These are phyloP conservation scores for Sinosuthora webbiana DNA, from an alignment of 2,113 vertebrate genomes.

Conservation along the genomic window DNA sequence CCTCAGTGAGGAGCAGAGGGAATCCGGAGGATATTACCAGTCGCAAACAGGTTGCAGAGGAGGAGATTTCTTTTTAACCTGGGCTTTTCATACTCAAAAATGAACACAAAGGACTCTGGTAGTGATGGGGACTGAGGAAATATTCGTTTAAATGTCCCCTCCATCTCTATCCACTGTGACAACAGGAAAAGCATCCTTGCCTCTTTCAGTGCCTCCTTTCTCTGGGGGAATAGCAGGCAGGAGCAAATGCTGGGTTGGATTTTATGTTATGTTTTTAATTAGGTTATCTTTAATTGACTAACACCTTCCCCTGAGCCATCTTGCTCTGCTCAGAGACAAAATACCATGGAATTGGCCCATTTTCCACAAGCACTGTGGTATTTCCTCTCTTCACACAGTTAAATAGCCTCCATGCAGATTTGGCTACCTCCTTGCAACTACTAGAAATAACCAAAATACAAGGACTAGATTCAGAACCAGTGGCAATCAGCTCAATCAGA, in stretches of 20 bases:
- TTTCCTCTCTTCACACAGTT: conserved; percentile 29
- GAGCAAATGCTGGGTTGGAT: conserved; percentile 26
- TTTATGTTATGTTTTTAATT: conserved; percentile 63
- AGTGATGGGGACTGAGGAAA: neutral
- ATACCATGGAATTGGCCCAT: conserved; percentile 36
- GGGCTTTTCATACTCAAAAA: neutral
- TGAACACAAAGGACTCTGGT: neutral
- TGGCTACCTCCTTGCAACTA: neutral
- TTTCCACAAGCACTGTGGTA: conserved; percentile 45
- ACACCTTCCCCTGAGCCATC: conserved; percentile 62
- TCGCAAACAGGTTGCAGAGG: neutral
- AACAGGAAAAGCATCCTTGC: neutral
- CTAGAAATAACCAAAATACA: neutral
- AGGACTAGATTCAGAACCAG: neutral
- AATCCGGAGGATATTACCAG: neutral
- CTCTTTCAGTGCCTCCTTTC: neutral
- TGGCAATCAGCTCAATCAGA: neutral
- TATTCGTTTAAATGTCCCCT: neutral
- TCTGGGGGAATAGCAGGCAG: neutral
- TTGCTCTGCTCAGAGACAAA: conserved; percentile 40
- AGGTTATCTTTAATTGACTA: conserved; percentile 64
- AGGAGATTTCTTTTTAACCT: conserved; percentile 8
- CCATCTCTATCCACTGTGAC: neutral
- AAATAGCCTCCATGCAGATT: conserved; percentile 8
- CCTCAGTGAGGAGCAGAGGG: neutral